Base-by-base conservation (phyloP, 2,888 invertebrate species). In the Drosophila differens region DNA sequence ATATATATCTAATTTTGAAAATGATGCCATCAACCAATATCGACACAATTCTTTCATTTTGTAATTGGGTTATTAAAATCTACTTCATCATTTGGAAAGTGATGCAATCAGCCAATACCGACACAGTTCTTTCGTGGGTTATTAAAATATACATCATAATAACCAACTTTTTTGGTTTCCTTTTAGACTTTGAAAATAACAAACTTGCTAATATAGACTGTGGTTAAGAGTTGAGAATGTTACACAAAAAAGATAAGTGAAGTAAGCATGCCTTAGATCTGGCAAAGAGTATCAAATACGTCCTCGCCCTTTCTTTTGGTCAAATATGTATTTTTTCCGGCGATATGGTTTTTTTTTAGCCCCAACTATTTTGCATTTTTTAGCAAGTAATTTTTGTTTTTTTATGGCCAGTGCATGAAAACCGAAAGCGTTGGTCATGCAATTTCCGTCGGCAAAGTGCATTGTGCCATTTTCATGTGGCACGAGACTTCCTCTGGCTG, bases 381-480 rank as follows among this genome's bases (percentile, higher is more conserved):
- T 57, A 53, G 53, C 61, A 35, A 69, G 49, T 57, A 16, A 22
- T 39, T 39, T 39, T 47, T 62, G 51, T 44, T 51, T 28, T n/a
- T 69, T 61, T 39, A 30, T 67, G 53, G 51, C 19, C 32, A 41
- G 37, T 55, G 68, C 57, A 57, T 57, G 55, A 60, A 73, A 77
- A 77, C 64, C 60, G 66, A 83, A 83, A 83, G 71, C 81, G 68
- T 74, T 74, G 70, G 74, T 76, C 82, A 82, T 83, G 82, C 81
- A 83, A 82, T 77, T 72, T 74, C 79, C 70, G 82, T 52, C 72
- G 30, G 52, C 58, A 76, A 76, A 82, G 81, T 80, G 83, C 82
- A 82, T 77, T 82, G 83, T 75, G 68, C 83, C 58, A 74, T 67
- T 81, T 57, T 37, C 47, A 39, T 53, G 22, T 58, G 54, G 22